Conservation (phyloP, 2,113 vertebrate genomes). For the Scortum barcoo region DNA sequence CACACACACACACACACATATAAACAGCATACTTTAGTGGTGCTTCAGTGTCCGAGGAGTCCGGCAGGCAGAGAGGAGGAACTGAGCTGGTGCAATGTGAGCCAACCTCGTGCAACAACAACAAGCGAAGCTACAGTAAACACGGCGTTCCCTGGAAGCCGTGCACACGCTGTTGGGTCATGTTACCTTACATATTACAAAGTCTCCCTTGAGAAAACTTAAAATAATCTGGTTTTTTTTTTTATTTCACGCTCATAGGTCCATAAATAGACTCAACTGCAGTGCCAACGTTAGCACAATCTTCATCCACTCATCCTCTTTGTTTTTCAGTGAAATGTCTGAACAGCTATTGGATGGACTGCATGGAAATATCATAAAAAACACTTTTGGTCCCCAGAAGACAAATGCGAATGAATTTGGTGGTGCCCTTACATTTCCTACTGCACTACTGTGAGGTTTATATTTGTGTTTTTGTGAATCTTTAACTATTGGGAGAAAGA, state of each 20-base stretch:
- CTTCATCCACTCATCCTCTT: no score
- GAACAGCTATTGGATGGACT: not conserved
- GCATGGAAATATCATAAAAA: not conserved
- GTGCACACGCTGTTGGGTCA: not conserved
- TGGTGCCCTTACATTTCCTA: not conserved
- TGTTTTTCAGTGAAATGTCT: not conserved
- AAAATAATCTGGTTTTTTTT: no score
- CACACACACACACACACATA: constrained; percentile 8
- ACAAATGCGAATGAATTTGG: not conserved
- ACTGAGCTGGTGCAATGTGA: constrained; percentile 28
- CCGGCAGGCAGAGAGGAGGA: constrained; percentile 14
- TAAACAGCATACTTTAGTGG: constrained; percentile 20
- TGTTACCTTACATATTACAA: no score
- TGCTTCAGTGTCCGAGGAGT: not conserved
- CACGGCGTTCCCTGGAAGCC: not conserved
- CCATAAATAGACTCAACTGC: no score
- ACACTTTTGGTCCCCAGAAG: not conserved
- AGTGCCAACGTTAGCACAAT: no score
- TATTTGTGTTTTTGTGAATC: no score
- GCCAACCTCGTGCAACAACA: constrained; percentile 12
- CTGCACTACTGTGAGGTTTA: no score
- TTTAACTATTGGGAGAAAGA: no score
- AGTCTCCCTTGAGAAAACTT: not conserved
- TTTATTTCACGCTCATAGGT: no score
- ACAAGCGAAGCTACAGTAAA: constrained; percentile 9